Evolutionary conservation across 2,113 vertebrate genomes (phyloP), one percentile per base, ranked within the genome.

Genomic region (Syngnathus typhle): DNA sequence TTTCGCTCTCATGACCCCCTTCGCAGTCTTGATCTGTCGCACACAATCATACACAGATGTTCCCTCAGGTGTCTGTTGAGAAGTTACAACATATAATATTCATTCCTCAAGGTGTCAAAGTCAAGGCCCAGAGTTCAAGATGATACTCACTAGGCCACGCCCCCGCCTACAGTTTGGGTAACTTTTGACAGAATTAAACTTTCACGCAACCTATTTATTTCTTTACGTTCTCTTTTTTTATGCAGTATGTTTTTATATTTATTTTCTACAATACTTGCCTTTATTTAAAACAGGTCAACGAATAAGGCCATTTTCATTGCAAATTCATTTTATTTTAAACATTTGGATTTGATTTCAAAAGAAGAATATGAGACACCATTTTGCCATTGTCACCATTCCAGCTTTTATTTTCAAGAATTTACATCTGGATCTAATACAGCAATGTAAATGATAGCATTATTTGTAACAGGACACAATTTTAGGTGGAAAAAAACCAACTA

Each of bases 1-100:
- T 71, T 84, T 85, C 77, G 77, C 77, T 84, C 73, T 68, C 69
- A 72, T 78, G 76, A 80, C 41, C 15, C 64, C 23, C 32, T 55
- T 12, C 55, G 19, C 59, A 37, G 58, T 74, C 71, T 64, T 58
- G 44, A 69, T 58, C 69, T 68, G 63, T 65, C 64, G 62, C 64
- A 64, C 61, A 64, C 49, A 36, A 23, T 55, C 19, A 39, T 65
- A 36, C 46, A 1, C 62, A 70, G 55, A 51, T 56, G 52, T 36
- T n/a, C 18, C 39, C 7, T 15, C 6, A 12, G 18, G 46, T 19
- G 19, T 9, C 9, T 51, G 21, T 65, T 49, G 12, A 37, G 9
- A 51, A 32, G 32, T 65, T 13, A 43, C 18, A 62, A 21, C 6
- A 43, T 11, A 60, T 16, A 7, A 38, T 36, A 60, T 60, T 19